Percentiles rank a stretch among this genome's conserved stretches.
Evolutionary conservation across 2,888 invertebrate species (phyloP).

Genomic region (Portevinia maculata): DNA sequence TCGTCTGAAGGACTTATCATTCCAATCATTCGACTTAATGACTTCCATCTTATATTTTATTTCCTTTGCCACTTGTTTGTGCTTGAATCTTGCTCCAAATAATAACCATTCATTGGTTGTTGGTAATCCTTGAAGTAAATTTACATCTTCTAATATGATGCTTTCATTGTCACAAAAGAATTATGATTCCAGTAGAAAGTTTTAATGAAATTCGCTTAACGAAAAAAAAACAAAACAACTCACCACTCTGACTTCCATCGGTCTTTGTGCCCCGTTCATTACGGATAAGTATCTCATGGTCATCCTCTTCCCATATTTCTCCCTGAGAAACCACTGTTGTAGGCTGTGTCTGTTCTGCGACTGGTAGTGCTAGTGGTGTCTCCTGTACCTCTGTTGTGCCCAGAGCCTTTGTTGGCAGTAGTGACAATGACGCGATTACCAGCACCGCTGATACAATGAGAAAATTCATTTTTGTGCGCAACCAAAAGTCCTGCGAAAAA

Average conservation of each 20-base stretch:
- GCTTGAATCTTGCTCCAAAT: too few relatives aligned
- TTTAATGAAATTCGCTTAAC: not conserved
- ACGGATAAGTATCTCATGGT: slow-evolving; percentile 91
- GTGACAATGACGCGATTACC: slow-evolving; percentile 79
- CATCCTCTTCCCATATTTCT: slow-evolving; percentile 91
- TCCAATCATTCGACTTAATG: slow-evolving; percentile 45
- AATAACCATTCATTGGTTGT: not conserved
- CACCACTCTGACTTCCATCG: slow-evolving; percentile 77
- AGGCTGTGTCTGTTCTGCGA: slow-evolving; percentile 82
- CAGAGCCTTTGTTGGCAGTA: slow-evolving; percentile 79
- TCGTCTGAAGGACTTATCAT: slow-evolving; percentile 49
- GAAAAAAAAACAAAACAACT: slow-evolving; percentile 33
- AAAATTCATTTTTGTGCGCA: slow-evolving; percentile 67
- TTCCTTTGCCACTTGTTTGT: too few relatives aligned
- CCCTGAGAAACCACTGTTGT: slow-evolving; percentile 83
- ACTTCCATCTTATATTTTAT: slow-evolving; percentile 4
- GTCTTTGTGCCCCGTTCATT: slow-evolving; percentile 90
- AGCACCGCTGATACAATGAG: slow-evolving; percentile 76
- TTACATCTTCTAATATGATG: slow-evolving; percentile 13
- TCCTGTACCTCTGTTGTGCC: slow-evolving; percentile 82
- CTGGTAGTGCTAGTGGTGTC: slow-evolving; percentile 82
- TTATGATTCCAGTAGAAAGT: not conserved
- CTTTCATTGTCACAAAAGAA: slow-evolving; percentile 24
- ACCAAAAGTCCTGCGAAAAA: slow-evolving; percentile 44
- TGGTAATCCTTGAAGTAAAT: slow-evolving; percentile 39